Conservation (phyloP, 2,888 invertebrate species). For the Nezara viridula region DNA sequence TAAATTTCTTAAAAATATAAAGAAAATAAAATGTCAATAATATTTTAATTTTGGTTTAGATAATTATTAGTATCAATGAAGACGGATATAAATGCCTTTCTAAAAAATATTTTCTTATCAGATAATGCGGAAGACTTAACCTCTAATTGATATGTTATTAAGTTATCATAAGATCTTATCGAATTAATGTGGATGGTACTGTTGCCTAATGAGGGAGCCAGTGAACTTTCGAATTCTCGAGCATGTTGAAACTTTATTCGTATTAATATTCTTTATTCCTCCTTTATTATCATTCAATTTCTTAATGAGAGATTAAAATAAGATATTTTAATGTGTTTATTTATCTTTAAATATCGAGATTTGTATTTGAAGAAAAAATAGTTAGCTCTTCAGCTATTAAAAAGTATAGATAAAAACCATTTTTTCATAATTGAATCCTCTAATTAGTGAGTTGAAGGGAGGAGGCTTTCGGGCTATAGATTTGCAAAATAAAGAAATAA, state of each 20-base stretch:
- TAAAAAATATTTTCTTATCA: background rate
- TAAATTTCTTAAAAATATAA: no score
- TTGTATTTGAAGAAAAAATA: no score
- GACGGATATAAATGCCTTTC: background rate
- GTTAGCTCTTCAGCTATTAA: no score
- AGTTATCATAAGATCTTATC: constrained; percentile 13
- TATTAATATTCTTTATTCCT: background rate
- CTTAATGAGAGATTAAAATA: background rate
- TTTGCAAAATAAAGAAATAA: no score
- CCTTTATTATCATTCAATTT: background rate
- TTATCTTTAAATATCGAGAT: no score
- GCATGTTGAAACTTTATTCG: background rate
- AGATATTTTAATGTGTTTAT: no score
- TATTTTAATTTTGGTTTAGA: background rate
- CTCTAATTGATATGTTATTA: constrained; percentile 18
- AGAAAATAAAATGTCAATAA: no score
- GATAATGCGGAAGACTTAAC: background rate
- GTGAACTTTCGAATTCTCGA: constrained; percentile 3
- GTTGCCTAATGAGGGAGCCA: background rate
- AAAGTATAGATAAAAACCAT: no score
- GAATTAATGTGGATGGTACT: constrained; percentile 7
- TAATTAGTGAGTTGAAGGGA: no score
- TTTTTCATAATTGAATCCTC: no score
- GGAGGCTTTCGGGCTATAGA: no score
- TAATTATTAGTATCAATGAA: background rate